phyloP scores from a whole-genome alignment of 2,888 invertebrate genomes.

The Meandrusa payeni region DNA sequence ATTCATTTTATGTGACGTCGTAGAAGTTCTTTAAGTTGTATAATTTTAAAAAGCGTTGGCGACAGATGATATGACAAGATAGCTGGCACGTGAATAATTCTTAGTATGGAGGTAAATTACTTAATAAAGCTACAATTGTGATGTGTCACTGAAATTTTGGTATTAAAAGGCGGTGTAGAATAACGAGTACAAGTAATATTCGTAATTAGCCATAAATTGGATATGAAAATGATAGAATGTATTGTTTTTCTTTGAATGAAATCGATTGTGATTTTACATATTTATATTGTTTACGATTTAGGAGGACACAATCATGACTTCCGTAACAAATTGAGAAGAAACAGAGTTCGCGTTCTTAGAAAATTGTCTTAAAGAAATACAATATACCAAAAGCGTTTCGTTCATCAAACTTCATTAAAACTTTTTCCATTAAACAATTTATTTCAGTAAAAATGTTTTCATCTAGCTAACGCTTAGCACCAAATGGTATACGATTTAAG shows the following conservation, averaged over 20 bases:
- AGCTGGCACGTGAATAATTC: no score
- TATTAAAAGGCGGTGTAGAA: no score
- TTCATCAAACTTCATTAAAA: slow-evolving; percentile 74
- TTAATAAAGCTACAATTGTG: no score
- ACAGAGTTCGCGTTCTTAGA: slow-evolving; percentile 40
- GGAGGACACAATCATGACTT: slow-evolving; percentile 27
- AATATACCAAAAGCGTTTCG: slow-evolving; percentile 56
- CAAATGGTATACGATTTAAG: slow-evolving; percentile 52
- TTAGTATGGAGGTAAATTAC: no score
- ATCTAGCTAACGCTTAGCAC: slow-evolving; percentile 58
- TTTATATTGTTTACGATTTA: slow-evolving; percentile 2
- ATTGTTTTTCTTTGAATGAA: no score
- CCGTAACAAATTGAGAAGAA: slow-evolving; percentile 39
- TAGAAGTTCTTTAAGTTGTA: no score
- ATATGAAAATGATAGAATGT: neutral
- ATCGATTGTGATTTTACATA: neutral
- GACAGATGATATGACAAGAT: no score
- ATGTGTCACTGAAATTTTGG: no score
- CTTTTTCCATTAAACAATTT: slow-evolving; percentile 74
- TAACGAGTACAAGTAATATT: no score
- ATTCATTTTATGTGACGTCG: no score
- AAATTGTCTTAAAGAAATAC: slow-evolving; percentile 55
- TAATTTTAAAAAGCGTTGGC: no score
- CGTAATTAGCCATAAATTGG: no score
- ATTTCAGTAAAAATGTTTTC: slow-evolving; percentile 62